Conservation (phyloP, 2,888 invertebrate genomes). For the Metellina segmentata region DNA sequence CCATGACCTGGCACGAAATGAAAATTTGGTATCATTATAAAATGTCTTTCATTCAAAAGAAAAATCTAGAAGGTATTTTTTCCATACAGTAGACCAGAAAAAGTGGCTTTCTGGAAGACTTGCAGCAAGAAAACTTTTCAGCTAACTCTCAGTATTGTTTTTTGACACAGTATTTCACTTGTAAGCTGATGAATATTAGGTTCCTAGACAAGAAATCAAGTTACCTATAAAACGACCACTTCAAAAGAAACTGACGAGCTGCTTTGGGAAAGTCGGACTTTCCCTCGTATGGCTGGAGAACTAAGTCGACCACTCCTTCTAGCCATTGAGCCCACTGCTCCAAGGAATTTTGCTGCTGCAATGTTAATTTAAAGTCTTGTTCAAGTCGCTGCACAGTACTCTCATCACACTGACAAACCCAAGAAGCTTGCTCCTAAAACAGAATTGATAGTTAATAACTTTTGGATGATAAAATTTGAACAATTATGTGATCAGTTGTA, state of each 20-base stretch:
- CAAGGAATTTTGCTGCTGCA: slow-evolving; percentile 89
- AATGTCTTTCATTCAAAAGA: no score
- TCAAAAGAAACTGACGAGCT: slow-evolving; percentile 95
- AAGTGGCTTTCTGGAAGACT: no score
- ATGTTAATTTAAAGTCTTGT: slow-evolving; percentile 92
- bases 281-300: slow-evolving; percentile 93
- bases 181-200: not conserved
- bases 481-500: no score
- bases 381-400: slow-evolving; percentile 91
- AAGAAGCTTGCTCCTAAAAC: slow-evolving; percentile 88
- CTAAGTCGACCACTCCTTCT: slow-evolving; percentile 93
- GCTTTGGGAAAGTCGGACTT: slow-evolving; percentile 88
- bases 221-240: slow-evolving; percentile 98
- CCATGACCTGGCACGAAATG: no score
- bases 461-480: no score
- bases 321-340: slow-evolving; percentile 99
- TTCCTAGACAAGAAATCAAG: not conserved
- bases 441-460: not conserved
- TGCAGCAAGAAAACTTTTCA: not conserved
- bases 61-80: no score
- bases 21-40: no score
- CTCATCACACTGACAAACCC: slow-evolving; percentile 98
- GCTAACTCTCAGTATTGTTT: not conserved
- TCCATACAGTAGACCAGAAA: no score
- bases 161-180: no score